Percentiles rank a stretch among this genome's conserved stretches.
Evolutionary conservation across 2,113 vertebrate genomes (phyloP).

Genomic region (Gobio gobio): DNA sequence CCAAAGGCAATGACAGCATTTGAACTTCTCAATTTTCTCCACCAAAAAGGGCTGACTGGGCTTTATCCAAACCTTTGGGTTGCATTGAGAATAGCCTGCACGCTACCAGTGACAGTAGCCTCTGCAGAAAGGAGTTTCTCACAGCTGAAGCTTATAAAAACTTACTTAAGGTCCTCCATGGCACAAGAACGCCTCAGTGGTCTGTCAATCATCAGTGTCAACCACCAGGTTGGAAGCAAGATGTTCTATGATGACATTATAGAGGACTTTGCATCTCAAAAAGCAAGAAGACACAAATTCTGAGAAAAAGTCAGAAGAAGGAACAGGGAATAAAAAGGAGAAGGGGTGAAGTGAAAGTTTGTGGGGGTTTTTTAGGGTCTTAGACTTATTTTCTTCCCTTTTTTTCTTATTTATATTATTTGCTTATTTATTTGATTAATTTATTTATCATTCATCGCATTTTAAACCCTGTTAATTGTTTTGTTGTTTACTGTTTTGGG

Average conservation of each 20-base stretch:
- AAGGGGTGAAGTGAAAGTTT: too few relatives aligned
- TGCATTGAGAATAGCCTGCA: slow-evolving; percentile 53
- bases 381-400: too few relatives aligned
- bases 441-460: too few relatives aligned
- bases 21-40: slow-evolving; percentile 6
- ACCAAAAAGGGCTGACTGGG: slow-evolving; percentile 54
- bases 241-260: slow-evolving; percentile 47
- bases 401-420: too few relatives aligned
- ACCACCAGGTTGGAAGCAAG: slow-evolving; percentile 19
- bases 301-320: background rate
- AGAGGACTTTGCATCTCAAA: slow-evolving; percentile 27
- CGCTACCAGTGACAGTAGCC: slow-evolving; percentile 59
- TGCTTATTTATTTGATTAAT: too few relatives aligned
- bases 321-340: too few relatives aligned
- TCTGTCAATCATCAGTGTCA: slow-evolving; percentile 35
- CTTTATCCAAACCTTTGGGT: slow-evolving; percentile 60
- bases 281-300: too few relatives aligned
- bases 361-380: too few relatives aligned
- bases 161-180: slow-evolving; percentile 59
- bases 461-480: too few relatives aligned
- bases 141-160: slow-evolving; percentile 58
- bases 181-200: slow-evolving; percentile 62
- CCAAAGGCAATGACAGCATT: background rate
- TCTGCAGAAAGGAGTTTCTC: slow-evolving; percentile 62
- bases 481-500: too few relatives aligned